Evolutionary conservation across 37 sponge, comb jelly and placozoan species (phyloP), one percentile per base, ranked within the genome.

Genomic region (Bolinopsis microptera): DNA sequence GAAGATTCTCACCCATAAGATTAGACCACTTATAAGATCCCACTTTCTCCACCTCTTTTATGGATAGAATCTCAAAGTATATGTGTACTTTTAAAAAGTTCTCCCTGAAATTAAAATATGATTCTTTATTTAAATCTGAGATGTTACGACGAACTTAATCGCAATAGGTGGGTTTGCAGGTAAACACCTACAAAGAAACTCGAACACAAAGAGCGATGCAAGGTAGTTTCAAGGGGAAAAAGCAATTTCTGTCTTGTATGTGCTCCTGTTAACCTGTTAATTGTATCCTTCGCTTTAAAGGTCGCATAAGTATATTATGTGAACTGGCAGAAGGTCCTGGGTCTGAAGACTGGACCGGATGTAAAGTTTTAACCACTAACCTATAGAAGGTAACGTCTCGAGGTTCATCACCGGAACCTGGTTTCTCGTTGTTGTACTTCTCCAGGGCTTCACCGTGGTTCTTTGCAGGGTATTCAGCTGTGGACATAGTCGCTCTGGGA

Each of bases 1-100:
- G n/a, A n/a, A n/a, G n/a, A n/a, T n/a, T n/a, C 90, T 86, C 30
- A 86, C 90, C 90, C 90, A 86, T 86, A 0, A 86, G 61, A 34
- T 86, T 86, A 40, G 90, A 86, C 90, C 90, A 86, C 30, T 86
- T 86, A 48, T 86, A 86, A 0, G 90, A 86, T 23, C 27, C 32
- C 16, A 86, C 90, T 86, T 86, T 86, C 61, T 86, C 90, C 9
- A 86, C 90, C 35, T 86, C 90, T 34, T 86, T 86, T 13, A 86
- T 86, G 3, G 90, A 86, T 24, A 86, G 26, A 23, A 86, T 86
- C 61, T 86, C 90, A 40, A 86, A 86, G 28, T 86, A 86, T 28
- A 86, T 86, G 61, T 86, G 90, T 9, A 86, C 90, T 26, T 39
- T 38, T 0, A 86, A 8, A 18, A 39, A 5, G 61, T 86, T 86